Evolutionary conservation across 2,113 vertebrate genomes (phyloP), one percentile per base, ranked within the genome.

Genomic region (Hiodon alosoides): DNA sequence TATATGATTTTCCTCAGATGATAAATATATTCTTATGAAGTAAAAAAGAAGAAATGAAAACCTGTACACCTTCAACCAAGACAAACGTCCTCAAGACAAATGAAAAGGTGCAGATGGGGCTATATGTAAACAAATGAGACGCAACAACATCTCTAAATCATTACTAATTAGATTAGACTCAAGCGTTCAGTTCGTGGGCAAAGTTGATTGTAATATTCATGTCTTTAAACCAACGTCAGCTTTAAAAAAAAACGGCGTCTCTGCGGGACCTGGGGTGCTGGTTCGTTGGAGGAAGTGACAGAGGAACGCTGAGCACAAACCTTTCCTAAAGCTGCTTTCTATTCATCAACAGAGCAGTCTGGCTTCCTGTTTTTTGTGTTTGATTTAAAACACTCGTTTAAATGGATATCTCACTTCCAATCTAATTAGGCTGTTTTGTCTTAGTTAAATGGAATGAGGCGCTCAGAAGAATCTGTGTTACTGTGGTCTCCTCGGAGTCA

Each of bases 371-470:
- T 88, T 88, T 88, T 77, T 89, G 86, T 87, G 84, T 87, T 86
- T 87, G 52, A 86, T 86, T 84, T 84, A 85, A 80, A 85, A 84
- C 82, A 84, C 87, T 83, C 85, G 88, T 90, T 84, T 86, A 81
- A 90, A 89, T 88, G 85, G 86, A 85, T 87, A 89, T 91, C 87
- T 83, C 80, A 85, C 84, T 87, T 90, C 89, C 91, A 92, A 93
- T 91, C 91, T 88, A 93, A 93, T 95, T 94, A 92, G 83, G 88
- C 91, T 95, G 92, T 94, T 95, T 94, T 94, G 93, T 94, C 93
- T 94, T 89, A 78, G 79, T 68, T 69, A 83, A 80, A 82, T 83
- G 85, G 87, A 88, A 85, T 81, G 81, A 81, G 86, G 85, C 60
- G 83, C 85, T 81, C 78, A 67, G 86, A 65, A 46, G 17, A 53